Conservation (phyloP, 2,888 invertebrate genomes). For the Cosmia trapezina region DNA sequence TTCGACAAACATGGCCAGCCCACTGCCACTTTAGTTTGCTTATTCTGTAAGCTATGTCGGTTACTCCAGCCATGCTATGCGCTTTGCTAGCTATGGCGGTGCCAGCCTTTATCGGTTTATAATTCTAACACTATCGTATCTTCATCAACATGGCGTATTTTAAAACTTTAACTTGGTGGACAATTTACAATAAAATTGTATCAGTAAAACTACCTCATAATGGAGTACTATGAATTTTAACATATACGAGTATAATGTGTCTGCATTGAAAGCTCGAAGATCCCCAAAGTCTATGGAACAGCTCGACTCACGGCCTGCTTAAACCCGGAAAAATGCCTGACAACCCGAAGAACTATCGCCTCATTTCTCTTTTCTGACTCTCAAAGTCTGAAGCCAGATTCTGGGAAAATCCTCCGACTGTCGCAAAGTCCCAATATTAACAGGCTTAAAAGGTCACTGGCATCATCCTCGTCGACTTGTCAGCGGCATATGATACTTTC, state of each 20-base stretch:
- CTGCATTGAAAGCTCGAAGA: neutral
- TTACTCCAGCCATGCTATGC: no score
- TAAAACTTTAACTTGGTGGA: neutral
- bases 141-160: neutral
- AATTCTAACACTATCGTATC: no score
- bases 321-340: neutral
- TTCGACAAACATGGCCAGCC: no score
- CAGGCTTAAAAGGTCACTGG: no score
- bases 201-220: neutral
- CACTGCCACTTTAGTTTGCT: no score
- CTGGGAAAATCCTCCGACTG: neutral
- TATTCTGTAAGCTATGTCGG: no score
- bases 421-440: no score
- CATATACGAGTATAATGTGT: neutral
- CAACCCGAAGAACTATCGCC: neutral
- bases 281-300: neutral
- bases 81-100: no score
- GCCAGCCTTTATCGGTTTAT: no score
- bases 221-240: neutral
- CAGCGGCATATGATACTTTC: slow-evolving; percentile 6
- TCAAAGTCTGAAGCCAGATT: neutral
- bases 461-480: neutral
- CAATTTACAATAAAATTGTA: neutral
- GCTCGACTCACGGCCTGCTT: no score
- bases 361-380: neutral